Evolutionary conservation across 1,140 invertebrate genomes (phyloP).

Genomic region (Papilio dardanus): DNA sequence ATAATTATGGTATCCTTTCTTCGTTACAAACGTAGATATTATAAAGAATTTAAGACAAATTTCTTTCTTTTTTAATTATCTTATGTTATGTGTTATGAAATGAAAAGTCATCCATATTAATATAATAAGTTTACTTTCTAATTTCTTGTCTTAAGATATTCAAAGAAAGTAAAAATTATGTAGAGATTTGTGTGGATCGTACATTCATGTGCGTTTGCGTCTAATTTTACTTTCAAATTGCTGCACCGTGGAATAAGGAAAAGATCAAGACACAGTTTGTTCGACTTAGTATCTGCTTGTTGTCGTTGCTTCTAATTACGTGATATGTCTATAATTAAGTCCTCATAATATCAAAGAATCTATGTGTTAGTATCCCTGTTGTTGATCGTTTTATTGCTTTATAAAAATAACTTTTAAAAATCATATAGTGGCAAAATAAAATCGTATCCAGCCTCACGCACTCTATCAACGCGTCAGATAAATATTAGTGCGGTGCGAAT

Average conservation of each 20-base stretch:
- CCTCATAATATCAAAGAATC: neutral
- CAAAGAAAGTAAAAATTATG: neutral
- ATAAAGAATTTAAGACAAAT: too few relatives aligned
- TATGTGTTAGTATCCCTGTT: neutral
- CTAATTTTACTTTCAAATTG: neutral
- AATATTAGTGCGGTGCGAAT: constrained; percentile 37
- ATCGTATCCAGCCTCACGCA: neutral
- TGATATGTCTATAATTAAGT: neutral
- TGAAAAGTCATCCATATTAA: neutral
- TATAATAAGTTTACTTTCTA: neutral
- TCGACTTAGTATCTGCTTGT: neutral
- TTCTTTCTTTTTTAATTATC: too few relatives aligned
- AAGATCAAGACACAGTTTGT: neutral
- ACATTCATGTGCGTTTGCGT: neutral
- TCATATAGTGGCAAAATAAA: neutral
- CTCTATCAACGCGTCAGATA: constrained; percentile 37
- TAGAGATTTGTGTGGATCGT: neutral
- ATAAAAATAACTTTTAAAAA: constrained; percentile 13
- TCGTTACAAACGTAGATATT: too few relatives aligned
- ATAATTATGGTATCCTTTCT: too few relatives aligned
- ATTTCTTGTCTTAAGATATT: neutral
- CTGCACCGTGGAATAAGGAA: neutral
- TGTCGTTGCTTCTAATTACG: neutral
- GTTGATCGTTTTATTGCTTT: neutral
- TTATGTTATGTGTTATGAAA: too few relatives aligned